phyloP scores from a whole-genome alignment of 2,113 vertebrate species.

The Spea bombifrons region DNA sequence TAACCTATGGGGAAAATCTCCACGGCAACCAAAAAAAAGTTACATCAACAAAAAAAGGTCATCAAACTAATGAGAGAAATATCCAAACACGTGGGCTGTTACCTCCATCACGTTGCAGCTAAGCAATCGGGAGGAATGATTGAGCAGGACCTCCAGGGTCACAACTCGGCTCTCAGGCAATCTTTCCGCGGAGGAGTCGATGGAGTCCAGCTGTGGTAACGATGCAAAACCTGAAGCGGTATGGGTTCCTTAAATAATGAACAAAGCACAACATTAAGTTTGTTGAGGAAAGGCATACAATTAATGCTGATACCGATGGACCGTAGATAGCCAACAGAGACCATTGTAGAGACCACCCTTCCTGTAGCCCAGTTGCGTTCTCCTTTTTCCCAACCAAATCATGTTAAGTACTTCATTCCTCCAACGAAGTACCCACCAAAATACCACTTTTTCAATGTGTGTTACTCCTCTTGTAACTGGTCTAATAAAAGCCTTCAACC shows the following conservation, averaged over 20 bases:
- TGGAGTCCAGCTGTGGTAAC: constrained; percentile 2
- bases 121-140: constrained; percentile 25
- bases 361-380: no score
- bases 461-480: no score
- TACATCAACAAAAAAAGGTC: constrained; percentile 51
- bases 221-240: not conserved
- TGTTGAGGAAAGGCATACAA: no score
- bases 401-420: no score
- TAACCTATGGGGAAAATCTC: constrained; percentile 52
- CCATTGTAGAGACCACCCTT: no score
- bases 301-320: no score
- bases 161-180: not conserved
- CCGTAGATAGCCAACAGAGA: no score
- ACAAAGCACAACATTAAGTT: no score
- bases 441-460: no score
- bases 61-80: constrained; percentile 48
- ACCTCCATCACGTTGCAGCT: not conserved
- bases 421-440: no score
- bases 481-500: no score
- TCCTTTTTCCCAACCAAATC: no score
- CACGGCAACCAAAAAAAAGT: constrained; percentile 50
- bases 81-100: constrained; percentile 6
- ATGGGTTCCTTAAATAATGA: not conserved
- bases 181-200: constrained; percentile 16
- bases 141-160: constrained; percentile 9